Evolutionary conservation across 2,888 invertebrate genomes (phyloP).

Genomic region (Hypolimnas misippus): DNA sequence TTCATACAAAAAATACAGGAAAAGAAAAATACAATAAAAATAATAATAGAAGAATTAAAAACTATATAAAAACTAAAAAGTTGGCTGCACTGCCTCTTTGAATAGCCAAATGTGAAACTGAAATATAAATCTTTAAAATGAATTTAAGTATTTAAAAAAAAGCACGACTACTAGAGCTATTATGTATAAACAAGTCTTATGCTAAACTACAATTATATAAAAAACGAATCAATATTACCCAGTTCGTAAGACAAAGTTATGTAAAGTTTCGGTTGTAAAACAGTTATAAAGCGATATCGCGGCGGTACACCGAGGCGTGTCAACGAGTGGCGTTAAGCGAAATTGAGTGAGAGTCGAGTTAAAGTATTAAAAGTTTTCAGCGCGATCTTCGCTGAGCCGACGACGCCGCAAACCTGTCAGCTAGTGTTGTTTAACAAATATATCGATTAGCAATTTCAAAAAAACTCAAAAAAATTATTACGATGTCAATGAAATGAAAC

Average conservation of each 20-base stretch:
- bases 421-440: slow-evolving; percentile 39
- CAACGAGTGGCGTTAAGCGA: slow-evolving; percentile 76
- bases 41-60: too few species aligned
- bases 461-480: too few species aligned
- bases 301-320: slow-evolving; percentile 65
- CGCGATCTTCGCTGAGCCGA: slow-evolving; percentile 72
- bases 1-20: too few species aligned
- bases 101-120: too few species aligned
- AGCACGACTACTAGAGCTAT: background rate
- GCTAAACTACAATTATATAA: background rate
- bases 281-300: slow-evolving; percentile 67
- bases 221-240: background rate
- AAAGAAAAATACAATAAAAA: too few species aligned
- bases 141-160: too few species aligned
- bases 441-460: too few species aligned
- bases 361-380: slow-evolving; percentile 84
- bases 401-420: slow-evolving; percentile 46
- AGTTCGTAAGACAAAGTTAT: slow-evolving; percentile 17
- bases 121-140: too few species aligned
- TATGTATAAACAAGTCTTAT: too few species aligned
- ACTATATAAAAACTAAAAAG: too few species aligned
- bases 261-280: slow-evolving; percentile 52
- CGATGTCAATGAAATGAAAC: too few species aligned
- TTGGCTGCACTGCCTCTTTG: too few species aligned
- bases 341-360: slow-evolving; percentile 83